phyloP scores from a whole-genome alignment of 1,140 invertebrate genomes.

The Paraescarpia echinospica region DNA sequence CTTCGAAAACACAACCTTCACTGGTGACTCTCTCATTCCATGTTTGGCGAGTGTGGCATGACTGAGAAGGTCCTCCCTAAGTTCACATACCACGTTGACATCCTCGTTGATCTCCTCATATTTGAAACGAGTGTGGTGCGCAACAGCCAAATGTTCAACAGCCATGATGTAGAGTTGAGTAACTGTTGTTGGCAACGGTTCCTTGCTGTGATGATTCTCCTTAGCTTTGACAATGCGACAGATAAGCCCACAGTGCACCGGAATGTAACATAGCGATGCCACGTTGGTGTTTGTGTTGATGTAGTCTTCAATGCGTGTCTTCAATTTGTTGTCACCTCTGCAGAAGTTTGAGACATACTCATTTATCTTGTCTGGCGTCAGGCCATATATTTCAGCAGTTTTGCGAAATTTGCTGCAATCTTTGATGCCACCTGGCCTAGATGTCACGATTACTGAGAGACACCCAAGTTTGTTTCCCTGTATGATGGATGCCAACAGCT shows the following conservation, averaged over 20 bases:
- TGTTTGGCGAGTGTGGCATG: neutral
- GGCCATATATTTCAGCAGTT: neutral
- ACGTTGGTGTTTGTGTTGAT: neutral
- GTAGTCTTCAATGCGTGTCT: neutral
- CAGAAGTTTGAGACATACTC: neutral
- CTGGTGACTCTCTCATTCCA: neutral
- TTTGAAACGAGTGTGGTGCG: neutral
- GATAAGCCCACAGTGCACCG: neutral
- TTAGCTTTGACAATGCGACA: neutral
- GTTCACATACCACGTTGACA: neutral
- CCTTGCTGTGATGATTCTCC: neutral
- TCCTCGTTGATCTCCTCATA: neutral
- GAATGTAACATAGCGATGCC: neutral
- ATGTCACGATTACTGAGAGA: neutral
- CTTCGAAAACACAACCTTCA: neutral
- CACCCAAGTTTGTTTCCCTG: neutral
- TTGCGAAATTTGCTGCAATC: neutral
- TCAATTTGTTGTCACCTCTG: neutral
- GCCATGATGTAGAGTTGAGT: neutral
- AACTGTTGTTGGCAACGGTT: neutral
- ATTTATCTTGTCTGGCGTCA: neutral
- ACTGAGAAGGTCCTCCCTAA: neutral
- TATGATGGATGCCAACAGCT: neutral
- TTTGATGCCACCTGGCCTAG: neutral
- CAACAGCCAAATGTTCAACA: neutral